Conservation (phyloP, 2,113 vertebrate species). For the Dipodomys merriami region DNA sequence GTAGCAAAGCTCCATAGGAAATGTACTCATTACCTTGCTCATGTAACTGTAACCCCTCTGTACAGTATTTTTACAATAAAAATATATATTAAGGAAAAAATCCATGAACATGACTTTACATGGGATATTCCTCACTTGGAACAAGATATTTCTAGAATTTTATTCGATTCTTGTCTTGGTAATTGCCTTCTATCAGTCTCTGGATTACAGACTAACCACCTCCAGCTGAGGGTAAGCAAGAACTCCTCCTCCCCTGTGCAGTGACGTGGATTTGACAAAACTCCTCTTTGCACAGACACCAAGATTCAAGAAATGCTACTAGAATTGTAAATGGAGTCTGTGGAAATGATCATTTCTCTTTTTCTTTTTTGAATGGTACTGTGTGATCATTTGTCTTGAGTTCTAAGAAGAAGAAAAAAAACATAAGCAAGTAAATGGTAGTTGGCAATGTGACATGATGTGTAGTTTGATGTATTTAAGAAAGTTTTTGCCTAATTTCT, state of each 20-base stretch:
- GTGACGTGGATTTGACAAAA: background rate
- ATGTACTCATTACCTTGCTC: too few species aligned
- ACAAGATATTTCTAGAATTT: conserved; percentile 4
- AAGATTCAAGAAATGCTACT: background rate
- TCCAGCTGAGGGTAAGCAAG: background rate
- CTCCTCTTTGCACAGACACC: background rate
- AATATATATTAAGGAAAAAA: too few species aligned
- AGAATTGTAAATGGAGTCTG: background rate
- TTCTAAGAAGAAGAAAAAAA: background rate
- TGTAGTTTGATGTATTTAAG: background rate
- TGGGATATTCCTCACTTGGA: background rate
- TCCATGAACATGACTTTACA: background rate
- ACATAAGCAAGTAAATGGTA: background rate
- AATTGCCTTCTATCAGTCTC: conserved; percentile 15
- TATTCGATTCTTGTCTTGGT: background rate
- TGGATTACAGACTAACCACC: background rate
- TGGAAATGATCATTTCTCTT: background rate
- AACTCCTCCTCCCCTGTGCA: background rate
- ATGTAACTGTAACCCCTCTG: too few species aligned
- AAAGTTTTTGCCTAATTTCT: background rate
- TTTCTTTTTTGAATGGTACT: background rate
- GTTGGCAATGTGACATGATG: background rate
- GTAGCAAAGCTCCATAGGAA: too few species aligned
- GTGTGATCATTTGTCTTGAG: background rate
- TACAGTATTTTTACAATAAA: too few species aligned